Evolutionary conservation across 1,140 invertebrate species (phyloP).

Genomic region (Stegodyphus mimosarum): DNA sequence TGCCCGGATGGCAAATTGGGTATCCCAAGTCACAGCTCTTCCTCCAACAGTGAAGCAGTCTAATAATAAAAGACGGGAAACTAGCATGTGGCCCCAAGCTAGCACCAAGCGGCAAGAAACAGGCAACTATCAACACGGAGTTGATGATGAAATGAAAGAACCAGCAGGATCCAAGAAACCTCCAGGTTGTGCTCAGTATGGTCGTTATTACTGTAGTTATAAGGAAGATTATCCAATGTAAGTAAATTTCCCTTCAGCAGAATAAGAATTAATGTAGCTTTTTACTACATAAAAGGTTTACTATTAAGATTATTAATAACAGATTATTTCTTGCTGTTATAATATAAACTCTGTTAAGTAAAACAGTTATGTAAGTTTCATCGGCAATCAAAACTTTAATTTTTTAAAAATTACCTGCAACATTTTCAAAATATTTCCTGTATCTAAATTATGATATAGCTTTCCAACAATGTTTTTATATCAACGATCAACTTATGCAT

Average conservation of each 20-base stretch:
- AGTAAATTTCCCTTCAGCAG: constrained; percentile 6
- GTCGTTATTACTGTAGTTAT: constrained; percentile 63
- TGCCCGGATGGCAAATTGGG: constrained; percentile 49
- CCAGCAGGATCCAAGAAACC: constrained; percentile 61
- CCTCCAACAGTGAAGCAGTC: constrained; percentile 13
- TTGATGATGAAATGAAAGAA: constrained; percentile 54
- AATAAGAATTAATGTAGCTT: too few species aligned
- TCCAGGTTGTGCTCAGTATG: constrained; percentile 62
- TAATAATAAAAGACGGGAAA: constrained; percentile 39
- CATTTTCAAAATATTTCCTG: too few species aligned
- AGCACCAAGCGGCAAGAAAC: constrained; percentile 40
- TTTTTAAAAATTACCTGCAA: too few species aligned
- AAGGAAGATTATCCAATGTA: constrained; percentile 64
- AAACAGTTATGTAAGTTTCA: too few species aligned
- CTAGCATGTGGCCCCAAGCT: background rate
- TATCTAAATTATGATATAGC: too few species aligned
- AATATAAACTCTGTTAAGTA: too few species aligned
- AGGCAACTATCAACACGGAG: constrained; percentile 12
- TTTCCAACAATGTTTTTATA: too few species aligned
- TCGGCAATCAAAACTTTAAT: too few species aligned
- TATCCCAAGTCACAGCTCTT: constrained; percentile 43
- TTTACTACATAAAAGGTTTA: too few species aligned
- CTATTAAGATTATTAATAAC: too few species aligned
- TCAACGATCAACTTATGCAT: too few species aligned
- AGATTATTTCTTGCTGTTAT: too few species aligned